Evolutionary conservation across 2,113 vertebrate genomes (phyloP).

Genomic region (Actenoides lindsayi): DNA sequence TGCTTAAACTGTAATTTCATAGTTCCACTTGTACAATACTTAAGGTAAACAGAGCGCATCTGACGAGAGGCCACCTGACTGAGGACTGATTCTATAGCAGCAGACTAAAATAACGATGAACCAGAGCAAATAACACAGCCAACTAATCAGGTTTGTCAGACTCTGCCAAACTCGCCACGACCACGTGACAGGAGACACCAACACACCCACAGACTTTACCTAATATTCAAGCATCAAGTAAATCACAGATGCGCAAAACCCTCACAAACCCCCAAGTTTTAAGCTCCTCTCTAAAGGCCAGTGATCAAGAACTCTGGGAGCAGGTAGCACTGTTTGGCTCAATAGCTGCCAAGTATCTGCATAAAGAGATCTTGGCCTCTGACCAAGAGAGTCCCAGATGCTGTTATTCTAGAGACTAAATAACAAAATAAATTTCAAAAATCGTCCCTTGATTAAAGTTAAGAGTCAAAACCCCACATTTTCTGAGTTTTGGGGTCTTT

Average conservation of each 20-base stretch:
- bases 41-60: background rate
- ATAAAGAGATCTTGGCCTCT: background rate
- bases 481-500: background rate
- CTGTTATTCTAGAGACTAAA: background rate
- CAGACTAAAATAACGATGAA: background rate
- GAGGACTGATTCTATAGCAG: background rate
- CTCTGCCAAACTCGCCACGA: background rate
- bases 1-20: background rate
- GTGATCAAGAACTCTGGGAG: background rate
- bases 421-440: background rate
- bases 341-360: background rate
- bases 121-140: background rate
- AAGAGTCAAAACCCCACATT: background rate
- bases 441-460: background rate
- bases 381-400: background rate
- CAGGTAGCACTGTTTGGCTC: background rate
- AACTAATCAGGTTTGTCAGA: background rate
- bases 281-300: background rate
- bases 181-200: background rate
- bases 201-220: background rate
- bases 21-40: background rate
- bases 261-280: background rate
- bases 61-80: background rate
- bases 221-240: background rate
- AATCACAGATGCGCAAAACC: background rate